Evolutionary conservation across 2,797 vertebrate species (phyloP), one percentile per base, ranked within the genome.

Genomic region (Euthynnus affinis): DNA sequence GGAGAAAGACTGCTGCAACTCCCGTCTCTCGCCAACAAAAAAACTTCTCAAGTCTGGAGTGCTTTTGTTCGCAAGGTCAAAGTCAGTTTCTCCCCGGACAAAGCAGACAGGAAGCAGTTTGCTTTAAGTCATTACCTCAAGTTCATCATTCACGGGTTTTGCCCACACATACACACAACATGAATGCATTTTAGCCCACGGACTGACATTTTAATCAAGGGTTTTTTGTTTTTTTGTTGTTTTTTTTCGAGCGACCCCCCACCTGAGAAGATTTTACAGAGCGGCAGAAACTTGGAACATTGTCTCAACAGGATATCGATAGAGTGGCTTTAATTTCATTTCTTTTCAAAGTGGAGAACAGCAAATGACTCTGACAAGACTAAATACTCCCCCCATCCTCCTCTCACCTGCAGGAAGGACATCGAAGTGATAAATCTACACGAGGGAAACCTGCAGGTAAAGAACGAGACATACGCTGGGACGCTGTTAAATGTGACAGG

Each of bases 321-420:
- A 60, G 62, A 61, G 69, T 72, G 49, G 58, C 72, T 2, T 76
- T 81, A 18, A 79, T 86, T 84, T 87, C 42, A 84, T 84, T 81
- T 74, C 74, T 74, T 64, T 70, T 72, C 48, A 70, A 81, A 66
- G 52, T 83, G 29, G 14, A 59, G 40, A 85, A 66, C 29, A 53
- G 60, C 82, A 80, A 81, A 81, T 81, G 46, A 79, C 25, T 23
- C 51, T 56, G 76, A 81, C 79, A 76, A 64, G 46, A 0, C 62
- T 61, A 57, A 80, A 84, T 13, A 48, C 34, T 42, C 34, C 58
- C 56, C 55, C 52, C 14, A 37, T 37, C 71, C 76, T 44, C 53
- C 44, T 10, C 65, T 9, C 44, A 13, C 69, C 61, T 46, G 57
- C 60, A 0, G 44, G 14, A 14, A 14, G 42, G 44, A 18, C 44